Evolutionary conservation across 2,113 vertebrate species (phyloP).

Genomic region (Ailurus styani): DNA sequence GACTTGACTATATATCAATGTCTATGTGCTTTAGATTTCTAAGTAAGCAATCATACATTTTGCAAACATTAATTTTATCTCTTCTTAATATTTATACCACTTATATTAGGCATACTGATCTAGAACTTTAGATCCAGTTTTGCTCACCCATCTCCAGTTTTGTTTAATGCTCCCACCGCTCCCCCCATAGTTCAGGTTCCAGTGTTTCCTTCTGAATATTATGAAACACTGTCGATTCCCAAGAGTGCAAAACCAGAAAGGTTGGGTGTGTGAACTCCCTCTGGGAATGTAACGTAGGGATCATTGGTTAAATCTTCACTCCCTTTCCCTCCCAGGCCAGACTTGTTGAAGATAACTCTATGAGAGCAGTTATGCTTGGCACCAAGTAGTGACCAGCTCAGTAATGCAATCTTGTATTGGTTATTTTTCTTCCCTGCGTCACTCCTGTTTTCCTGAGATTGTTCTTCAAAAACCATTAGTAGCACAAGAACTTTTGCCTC

Average conservation of each 20-base stretch:
- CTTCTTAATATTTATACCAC: neutral
- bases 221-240: neutral
- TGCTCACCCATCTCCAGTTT: neutral
- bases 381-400: neutral
- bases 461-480: neutral
- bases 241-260: neutral
- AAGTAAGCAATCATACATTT: neutral
- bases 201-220: neutral
- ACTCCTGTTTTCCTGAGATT: neutral
- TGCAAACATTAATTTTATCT: neutral
- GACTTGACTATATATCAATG: neutral
- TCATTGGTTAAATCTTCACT: neutral
- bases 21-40: neutral
- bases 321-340: neutral
- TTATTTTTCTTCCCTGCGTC: neutral
- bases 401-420: neutral
- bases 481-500: neutral
- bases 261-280: neutral
- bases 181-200: neutral
- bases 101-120: neutral
- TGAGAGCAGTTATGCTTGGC: neutral
- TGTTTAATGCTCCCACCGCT: too few species aligned
- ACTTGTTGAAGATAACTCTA: neutral
- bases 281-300: neutral
- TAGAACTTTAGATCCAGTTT: neutral